Conservation (phyloP, 2,797 vertebrate genomes). For the Mormyrus proboscirostris region DNA sequence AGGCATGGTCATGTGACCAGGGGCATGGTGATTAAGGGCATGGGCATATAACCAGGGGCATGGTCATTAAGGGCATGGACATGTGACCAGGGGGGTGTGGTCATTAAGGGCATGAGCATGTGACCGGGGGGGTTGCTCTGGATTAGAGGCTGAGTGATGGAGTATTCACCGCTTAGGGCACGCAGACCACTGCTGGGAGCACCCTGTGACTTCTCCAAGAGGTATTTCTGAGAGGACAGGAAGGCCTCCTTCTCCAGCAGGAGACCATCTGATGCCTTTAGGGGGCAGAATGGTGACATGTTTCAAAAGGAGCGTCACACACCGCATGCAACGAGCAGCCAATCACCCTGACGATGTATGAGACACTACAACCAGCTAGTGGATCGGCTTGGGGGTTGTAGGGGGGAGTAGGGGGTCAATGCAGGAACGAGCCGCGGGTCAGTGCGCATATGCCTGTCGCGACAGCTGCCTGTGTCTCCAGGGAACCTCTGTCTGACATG, state of each 20-base stretch:
- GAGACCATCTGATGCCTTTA: constrained; percentile 73
- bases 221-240: constrained; percentile 78
- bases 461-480: background rate
- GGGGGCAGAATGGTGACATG: constrained; percentile 34
- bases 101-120: background rate
- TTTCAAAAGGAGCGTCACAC: background rate
- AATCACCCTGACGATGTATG: background rate
- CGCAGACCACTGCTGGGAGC: constrained; percentile 70
- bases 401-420: background rate
- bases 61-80: no score
- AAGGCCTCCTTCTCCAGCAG: constrained; percentile 81
- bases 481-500: background rate
- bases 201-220: constrained; percentile 73
- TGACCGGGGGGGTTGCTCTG: background rate
- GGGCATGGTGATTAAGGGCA: no score
- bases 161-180: background rate
- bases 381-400: background rate
- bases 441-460: background rate
- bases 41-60: no score
- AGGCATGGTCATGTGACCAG: no score
- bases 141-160: background rate
- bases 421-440: background rate
- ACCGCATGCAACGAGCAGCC: background rate
- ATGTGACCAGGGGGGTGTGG: no score
- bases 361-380: background rate